Percentiles rank a stretch among this genome's conserved stretches.
Evolutionary conservation across 2,888 invertebrate species (phyloP).

Genomic region (Latrodectus hesperus): DNA sequence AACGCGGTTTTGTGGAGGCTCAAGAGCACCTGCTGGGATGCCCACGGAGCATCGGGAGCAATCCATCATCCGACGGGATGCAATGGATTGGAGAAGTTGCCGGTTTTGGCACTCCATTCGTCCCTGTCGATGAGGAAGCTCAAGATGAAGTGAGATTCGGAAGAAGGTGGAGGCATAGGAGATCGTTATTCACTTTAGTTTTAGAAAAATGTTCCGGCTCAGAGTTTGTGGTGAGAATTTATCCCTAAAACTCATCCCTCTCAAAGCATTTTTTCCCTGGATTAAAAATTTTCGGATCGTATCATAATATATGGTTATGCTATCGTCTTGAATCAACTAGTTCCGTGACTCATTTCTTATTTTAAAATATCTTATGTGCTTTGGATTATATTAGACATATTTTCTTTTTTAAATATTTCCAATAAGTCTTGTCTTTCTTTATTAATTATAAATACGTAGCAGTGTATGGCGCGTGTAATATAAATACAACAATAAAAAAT

Average conservation of each 20-base stretch:
- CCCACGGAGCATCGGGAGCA: constrained; percentile 27
- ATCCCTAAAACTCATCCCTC: not conserved
- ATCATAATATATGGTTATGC: too few relatives aligned
- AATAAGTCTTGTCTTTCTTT: too few relatives aligned
- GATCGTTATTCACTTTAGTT: constrained; percentile 58
- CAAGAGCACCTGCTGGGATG: constrained; percentile 15
- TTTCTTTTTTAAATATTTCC: too few relatives aligned
- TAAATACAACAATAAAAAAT: too few relatives aligned
- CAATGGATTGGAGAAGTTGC: constrained; percentile 51
- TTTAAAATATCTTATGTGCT: too few relatives aligned
- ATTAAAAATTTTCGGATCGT: too few relatives aligned
- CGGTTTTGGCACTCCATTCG: constrained; percentile 62
- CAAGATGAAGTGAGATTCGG: not conserved
- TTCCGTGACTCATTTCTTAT: too few relatives aligned
- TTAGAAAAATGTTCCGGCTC: constrained; percentile 30
- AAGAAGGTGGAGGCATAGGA: not conserved
- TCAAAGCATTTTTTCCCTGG: not conserved
- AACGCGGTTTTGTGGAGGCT: constrained; percentile 19
- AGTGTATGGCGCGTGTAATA: too few relatives aligned
- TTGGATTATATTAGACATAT: too few relatives aligned
- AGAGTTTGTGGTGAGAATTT: not conserved
- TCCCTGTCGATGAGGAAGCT: constrained; percentile 49
- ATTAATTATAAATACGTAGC: too few relatives aligned
- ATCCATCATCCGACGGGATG: constrained; percentile 50
- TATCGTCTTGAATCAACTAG: too few relatives aligned